These are phyloP conservation scores for Jaculus jaculus DNA, from an alignment of 2,113 vertebrate genomes.

Conservation along the genomic window DNA sequence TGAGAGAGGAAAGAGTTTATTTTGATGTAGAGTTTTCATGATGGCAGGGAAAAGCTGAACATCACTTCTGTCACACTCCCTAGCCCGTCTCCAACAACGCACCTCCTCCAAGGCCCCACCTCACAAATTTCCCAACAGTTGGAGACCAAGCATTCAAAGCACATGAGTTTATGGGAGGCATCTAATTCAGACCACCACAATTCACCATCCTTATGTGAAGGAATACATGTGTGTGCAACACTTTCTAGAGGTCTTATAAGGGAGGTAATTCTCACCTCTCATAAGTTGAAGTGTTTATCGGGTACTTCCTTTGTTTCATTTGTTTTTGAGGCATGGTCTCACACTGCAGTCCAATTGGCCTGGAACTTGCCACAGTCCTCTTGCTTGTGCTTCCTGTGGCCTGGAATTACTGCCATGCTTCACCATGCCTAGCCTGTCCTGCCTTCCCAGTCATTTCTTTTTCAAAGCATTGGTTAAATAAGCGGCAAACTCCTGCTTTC, in stretches of 20 bases:
- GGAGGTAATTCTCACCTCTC: background rate
- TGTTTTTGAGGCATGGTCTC: background rate
- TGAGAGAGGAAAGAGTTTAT: too few relatives aligned
- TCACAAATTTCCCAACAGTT: too few relatives aligned
- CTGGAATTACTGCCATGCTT: background rate
- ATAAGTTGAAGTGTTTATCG: background rate
- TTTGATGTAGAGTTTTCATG: too few relatives aligned
- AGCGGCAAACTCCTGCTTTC: constrained; percentile 4
- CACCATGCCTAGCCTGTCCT: too few relatives aligned
- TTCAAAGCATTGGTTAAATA: constrained; percentile 51
- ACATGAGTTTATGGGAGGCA: too few relatives aligned
- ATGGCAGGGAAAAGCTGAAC: too few relatives aligned
- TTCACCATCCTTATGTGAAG: background rate
- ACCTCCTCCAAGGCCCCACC: too few relatives aligned
- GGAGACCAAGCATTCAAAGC: too few relatives aligned
- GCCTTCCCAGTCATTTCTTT: background rate
- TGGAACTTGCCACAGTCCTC: background rate
- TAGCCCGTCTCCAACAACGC: too few relatives aligned
- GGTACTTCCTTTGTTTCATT: constrained; percentile 6
- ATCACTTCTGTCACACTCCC: too few relatives aligned
- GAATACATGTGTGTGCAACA: background rate
- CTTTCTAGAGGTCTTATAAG: background rate
- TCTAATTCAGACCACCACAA: background rate
- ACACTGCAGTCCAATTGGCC: background rate
- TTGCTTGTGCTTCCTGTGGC: background rate